Percentiles rank a stretch among this genome's conserved stretches.
Conservation (phyloP, 2,797 vertebrate genomes). For the Smutsia gigantea region DNA sequence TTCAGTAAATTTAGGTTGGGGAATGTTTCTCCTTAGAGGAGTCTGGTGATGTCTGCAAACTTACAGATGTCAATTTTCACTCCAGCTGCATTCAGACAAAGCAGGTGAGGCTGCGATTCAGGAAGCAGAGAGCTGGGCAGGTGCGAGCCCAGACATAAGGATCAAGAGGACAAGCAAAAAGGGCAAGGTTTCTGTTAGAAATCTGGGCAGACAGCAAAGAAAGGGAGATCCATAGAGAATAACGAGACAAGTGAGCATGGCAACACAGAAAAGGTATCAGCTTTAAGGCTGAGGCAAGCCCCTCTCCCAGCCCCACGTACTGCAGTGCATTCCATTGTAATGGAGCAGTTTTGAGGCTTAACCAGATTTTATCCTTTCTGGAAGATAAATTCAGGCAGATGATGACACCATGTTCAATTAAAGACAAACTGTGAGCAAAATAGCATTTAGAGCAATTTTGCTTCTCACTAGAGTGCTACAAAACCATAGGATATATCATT, state of each 20-base stretch:
- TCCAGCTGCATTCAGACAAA: background rate
- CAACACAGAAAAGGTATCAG: background rate
- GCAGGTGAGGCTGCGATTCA: background rate
- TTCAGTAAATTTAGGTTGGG: background rate
- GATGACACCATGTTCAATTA: background rate
- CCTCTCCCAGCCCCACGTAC: too few relatives aligned
- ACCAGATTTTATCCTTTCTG: accelerated
- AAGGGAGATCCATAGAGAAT: background rate
- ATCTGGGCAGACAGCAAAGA: background rate
- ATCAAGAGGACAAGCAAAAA: background rate
- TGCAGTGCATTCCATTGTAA: background rate
- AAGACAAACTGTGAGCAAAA: background rate
- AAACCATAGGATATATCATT: background rate
- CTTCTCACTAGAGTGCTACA: background rate
- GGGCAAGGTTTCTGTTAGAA: background rate
- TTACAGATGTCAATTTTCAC: background rate
- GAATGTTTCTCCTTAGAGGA: background rate
- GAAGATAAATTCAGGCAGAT: background rate
- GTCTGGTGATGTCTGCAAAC: background rate
- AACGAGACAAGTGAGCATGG: background rate
- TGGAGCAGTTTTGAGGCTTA: background rate
- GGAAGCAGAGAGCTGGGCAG: background rate
- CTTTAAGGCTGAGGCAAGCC: background rate
- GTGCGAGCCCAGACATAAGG: background rate
- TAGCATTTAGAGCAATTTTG: background rate